Conservation (phyloP, 2,888 invertebrate species). For the Andricus curvator region DNA sequence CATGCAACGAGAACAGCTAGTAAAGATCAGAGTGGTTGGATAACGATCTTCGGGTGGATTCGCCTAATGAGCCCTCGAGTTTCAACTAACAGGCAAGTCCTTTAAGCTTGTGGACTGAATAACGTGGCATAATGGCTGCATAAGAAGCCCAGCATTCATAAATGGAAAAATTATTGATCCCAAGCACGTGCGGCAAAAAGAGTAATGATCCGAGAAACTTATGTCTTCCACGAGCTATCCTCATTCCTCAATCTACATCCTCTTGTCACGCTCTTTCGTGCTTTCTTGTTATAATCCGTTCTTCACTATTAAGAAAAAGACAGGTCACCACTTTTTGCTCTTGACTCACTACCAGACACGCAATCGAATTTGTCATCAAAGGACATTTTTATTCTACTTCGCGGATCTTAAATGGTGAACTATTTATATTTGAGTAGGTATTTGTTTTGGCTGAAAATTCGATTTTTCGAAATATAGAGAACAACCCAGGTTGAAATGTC, state of each 20-base stretch:
- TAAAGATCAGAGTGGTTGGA: slow-evolving; percentile 26
- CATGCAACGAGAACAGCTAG: slow-evolving; percentile 19
- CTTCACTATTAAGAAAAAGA: background rate
- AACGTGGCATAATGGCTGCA: slow-evolving; percentile 7
- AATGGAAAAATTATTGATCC: slow-evolving; percentile 36
- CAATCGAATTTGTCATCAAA: background rate
- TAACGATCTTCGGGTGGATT: slow-evolving; percentile 32
- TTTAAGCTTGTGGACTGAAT: slow-evolving; percentile 1
- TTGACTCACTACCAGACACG: background rate
- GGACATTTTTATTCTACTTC: background rate
- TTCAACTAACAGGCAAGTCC: slow-evolving; percentile 20
- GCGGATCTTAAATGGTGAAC: too few relatives aligned
- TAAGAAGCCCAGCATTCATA: slow-evolving; percentile 30
- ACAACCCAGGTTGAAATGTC: too few relatives aligned
- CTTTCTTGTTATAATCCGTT: slow-evolving; percentile 11
- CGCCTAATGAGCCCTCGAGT: slow-evolving; percentile 16
- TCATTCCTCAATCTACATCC: slow-evolving; percentile 15
- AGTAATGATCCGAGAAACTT: slow-evolving; percentile 11
- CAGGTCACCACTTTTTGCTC: background rate
- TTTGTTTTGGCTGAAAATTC: too few relatives aligned
- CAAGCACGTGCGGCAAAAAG: slow-evolving; percentile 19
- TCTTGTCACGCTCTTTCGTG: slow-evolving; percentile 35
- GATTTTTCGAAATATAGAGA: too few relatives aligned
- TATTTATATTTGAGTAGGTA: too few relatives aligned
- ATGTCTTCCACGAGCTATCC: slow-evolving; percentile 1